Evolutionary conservation across 2,113 vertebrate species (phyloP), one percentile per base, ranked within the genome.

Genomic region (Thamnaconus septentrionalis): DNA sequence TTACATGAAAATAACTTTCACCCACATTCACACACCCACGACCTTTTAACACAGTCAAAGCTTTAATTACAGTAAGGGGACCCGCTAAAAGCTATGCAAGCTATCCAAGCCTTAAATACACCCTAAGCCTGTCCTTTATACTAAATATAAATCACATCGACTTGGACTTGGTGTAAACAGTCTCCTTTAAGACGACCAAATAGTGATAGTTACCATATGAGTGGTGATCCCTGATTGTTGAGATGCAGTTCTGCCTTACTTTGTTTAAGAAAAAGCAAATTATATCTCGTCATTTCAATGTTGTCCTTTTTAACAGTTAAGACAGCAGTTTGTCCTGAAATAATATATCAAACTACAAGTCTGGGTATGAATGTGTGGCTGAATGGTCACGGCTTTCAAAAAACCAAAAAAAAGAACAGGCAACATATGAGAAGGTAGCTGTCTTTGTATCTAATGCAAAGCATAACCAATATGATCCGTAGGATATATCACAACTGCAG

Each of bases 41-140:
- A 55, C 59, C 65, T 83, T 63, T 75, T 78, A 75, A 78, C 79
- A 83, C 67, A 61, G 70, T 71, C 54, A 63, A 75, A 69, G 58
- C 70, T 85, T 85, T 87, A 90, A 91, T 90, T 90, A 90, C 76
- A 83, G 80, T 68, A 60, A 85, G 59, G 54, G 53, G 59, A 83
- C 66, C 61, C 43, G 46, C 66, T 76, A 76, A 82, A 87, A 83
- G 76, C 79, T 81, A 72, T 64, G 71, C 52, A 71, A 84, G 76
- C 79, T 66, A 79, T 83, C 76, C 86, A 88, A 85, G 86, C 84
- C 76, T 85, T 80, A 90, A 88, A 67, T 81, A 87, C 77, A 81
- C 75, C 74, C 76, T 56, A 69, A 83, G 68, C 60, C 61, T 68
- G 66, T 39, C 67, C 44, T 46, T 10, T 59, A 76, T 64, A 78